These are phyloP conservation scores for Dicyrtoma fusca DNA, from an alignment of 2,888 invertebrate species.

Conservation along the genomic window DNA sequence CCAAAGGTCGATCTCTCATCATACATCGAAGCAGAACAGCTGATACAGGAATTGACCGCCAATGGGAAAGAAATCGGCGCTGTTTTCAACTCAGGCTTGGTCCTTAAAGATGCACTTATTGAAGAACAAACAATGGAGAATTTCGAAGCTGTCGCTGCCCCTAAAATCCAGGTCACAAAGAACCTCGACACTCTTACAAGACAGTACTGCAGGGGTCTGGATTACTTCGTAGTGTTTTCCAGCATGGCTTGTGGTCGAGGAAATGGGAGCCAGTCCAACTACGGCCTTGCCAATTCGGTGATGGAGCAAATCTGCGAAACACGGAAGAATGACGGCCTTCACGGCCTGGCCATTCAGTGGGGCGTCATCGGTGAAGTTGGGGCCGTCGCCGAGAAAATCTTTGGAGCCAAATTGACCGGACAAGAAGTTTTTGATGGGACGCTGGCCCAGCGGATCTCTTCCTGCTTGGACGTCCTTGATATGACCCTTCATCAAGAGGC, in stretches of 20 bases:
- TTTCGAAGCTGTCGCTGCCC: slow-evolving; percentile 70
- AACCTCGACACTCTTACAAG: slow-evolving; percentile 73
- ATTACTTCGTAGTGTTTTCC: slow-evolving; percentile 86
- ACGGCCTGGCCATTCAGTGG: slow-evolving; percentile 87
- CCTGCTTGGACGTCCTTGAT: slow-evolving; percentile 73
- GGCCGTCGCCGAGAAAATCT: slow-evolving; percentile 71
- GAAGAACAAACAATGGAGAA: slow-evolving; percentile 69
- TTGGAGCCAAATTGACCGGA: slow-evolving; percentile 51
- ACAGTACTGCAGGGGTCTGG: slow-evolving; percentile 63
- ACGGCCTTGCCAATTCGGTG: slow-evolving; percentile 85
- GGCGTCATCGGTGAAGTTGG: slow-evolving; percentile 90
- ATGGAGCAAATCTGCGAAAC: slow-evolving; percentile 86
- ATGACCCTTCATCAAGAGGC: slow-evolving; percentile 69
- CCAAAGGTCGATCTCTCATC: too few relatives aligned
- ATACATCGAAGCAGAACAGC: slow-evolving; percentile 58
- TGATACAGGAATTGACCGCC: slow-evolving; percentile 59
- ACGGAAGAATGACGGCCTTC: slow-evolving; percentile 70
- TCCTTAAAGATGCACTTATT: slow-evolving; percentile 61
- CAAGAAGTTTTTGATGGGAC: slow-evolving; percentile 77
- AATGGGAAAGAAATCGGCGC: slow-evolving; percentile 63
- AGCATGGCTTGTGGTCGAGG: slow-evolving; percentile 92
- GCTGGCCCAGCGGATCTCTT: slow-evolving; percentile 80
- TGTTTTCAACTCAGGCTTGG: slow-evolving; percentile 66
- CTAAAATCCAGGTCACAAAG: slow-evolving; percentile 79
- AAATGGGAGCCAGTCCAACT: slow-evolving; percentile 88